Evolutionary conservation across 1,140 invertebrate genomes (phyloP).

Genomic region (Dendroctonus valens): DNA sequence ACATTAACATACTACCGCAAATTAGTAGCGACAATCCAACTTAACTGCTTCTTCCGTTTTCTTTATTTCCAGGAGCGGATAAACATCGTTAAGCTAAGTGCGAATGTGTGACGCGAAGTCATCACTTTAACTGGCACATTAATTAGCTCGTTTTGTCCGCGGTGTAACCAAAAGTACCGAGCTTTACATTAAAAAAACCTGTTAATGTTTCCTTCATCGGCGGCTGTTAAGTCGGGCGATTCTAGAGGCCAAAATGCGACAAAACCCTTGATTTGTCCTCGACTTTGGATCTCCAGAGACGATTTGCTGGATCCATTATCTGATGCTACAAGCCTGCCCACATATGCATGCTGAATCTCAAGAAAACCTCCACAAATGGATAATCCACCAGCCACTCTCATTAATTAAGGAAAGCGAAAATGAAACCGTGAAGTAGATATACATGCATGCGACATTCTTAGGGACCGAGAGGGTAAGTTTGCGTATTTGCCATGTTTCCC

Average conservation of each 20-base stretch:
- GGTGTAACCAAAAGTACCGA: neutral
- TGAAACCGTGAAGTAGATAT: constrained; percentile 19
- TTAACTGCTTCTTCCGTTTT: constrained; percentile 47
- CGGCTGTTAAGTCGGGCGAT: neutral
- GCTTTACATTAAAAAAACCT: neutral
- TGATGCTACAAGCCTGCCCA: no score
- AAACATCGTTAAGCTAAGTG: constrained; percentile 44
- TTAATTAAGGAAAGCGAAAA: constrained; percentile 26
- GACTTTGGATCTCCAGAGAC: no score
- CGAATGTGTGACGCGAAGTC: constrained; percentile 47
- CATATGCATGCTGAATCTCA: neutral
- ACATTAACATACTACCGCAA: no score
- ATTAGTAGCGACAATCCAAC: constrained; percentile 19
- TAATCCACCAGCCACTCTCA: constrained; percentile 20
- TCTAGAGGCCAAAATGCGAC: no score
- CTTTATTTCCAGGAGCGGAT: constrained; percentile 44
- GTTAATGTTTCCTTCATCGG: no score
- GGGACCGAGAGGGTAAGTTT: constrained; percentile 27
- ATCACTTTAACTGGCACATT: constrained; percentile 40
- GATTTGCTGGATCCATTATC: no score
- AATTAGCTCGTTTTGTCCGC: constrained; percentile 23
- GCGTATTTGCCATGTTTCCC: constrained; percentile 39
- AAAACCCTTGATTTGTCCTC: neutral
- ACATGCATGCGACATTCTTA: constrained; percentile 22
- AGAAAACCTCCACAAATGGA: constrained; percentile 2